These are phyloP conservation scores for Drosophila athabasca DNA, from an alignment of 1,140 invertebrate species.

Conservation along the genomic window DNA sequence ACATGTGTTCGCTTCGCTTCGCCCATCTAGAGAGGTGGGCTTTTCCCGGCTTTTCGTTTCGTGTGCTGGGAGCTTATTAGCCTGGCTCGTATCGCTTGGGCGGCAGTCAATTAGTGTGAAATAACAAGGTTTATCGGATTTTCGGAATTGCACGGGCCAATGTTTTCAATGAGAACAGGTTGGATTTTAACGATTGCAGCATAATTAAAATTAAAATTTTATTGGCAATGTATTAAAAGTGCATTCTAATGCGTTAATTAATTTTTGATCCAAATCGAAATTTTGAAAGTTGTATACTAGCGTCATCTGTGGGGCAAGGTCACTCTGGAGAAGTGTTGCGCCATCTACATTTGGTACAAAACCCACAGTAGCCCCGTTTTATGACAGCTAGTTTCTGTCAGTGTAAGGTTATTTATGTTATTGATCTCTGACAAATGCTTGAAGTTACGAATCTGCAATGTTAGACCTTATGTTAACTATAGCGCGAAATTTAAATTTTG, in stretches of 20 bases:
- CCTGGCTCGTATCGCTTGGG: conserved; percentile 26
- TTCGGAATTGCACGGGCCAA: conserved; percentile 27
- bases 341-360: background rate
- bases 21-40: conserved; percentile 47
- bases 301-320: conserved; percentile 2
- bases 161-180: conserved; percentile 30
- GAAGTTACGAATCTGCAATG: no score
- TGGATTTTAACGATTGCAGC: conserved; percentile 24
- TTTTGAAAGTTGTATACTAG: background rate
- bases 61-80: conserved; percentile 35
- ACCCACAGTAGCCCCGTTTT: no score
- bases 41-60: conserved; percentile 40
- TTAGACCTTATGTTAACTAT: no score
- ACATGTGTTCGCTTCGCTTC: conserved; percentile 51
- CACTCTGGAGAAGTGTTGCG: background rate
- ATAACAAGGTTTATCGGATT: conserved; percentile 21
- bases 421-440: no score
- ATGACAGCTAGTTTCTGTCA: no score
- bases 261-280: no score
- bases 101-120: conserved; percentile 52
- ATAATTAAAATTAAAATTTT: conserved; percentile 15
- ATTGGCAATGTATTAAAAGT: conserved; percentile 1
- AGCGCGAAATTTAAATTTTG: no score
- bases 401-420: no score
- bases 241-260: no score